A percentile compares a stretch with the other conserved stretches of the same genome.
Conservation (phyloP, 2,113 vertebrate genomes). For the Abramis brama region DNA sequence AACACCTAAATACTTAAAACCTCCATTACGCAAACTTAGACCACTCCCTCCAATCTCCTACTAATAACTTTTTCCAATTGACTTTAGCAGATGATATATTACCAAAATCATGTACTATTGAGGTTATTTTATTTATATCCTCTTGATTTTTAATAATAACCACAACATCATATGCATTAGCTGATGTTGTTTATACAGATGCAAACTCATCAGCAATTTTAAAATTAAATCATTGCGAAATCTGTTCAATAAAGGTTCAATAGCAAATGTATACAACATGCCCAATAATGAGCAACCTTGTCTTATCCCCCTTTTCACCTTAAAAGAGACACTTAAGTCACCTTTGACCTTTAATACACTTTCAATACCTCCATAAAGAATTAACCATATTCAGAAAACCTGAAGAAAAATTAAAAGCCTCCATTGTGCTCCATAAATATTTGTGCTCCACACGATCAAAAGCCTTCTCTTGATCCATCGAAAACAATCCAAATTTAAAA, state of each 20-base stretch:
- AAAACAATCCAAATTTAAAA: neutral
- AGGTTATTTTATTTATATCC: neutral
- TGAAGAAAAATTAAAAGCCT: neutral
- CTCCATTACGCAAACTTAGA: neutral
- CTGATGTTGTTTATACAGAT: neutral
- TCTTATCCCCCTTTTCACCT: neutral
- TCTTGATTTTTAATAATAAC: neutral
- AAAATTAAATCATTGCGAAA: neutral
- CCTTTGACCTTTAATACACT: neutral
- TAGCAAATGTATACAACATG: neutral
- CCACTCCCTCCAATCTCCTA: neutral
- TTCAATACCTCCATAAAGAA: neutral
- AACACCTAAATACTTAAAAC: conserved; percentile 33
- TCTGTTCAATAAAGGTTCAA: neutral
- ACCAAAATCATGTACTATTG: neutral
- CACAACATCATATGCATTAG: neutral
- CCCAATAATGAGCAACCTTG: neutral
- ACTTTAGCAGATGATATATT: conserved; percentile 1
- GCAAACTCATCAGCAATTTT: neutral
- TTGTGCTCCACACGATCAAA: neutral
- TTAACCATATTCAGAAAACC: neutral
- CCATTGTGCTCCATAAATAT: neutral
- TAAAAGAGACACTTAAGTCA: neutral
- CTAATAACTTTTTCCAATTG: conserved; percentile 2
- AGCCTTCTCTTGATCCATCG: neutral